Percentiles rank a stretch among this genome's conserved stretches.
These are phyloP conservation scores for Meloidogyne hapla DNA, from an alignment of 1,140 invertebrate species.

Conservation along the genomic window DNA sequence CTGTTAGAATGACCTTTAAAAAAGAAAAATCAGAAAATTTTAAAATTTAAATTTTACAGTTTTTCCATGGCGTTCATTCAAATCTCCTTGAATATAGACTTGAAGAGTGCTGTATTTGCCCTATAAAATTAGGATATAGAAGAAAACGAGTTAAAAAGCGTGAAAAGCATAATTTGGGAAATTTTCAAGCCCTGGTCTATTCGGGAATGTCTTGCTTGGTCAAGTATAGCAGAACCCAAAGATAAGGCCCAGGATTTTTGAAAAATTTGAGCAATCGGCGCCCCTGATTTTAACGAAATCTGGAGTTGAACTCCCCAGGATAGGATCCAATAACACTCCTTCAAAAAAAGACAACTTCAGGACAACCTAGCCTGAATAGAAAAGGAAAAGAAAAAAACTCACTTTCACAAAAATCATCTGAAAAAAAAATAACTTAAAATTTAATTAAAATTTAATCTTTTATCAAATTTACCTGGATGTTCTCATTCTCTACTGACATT, in stretches of 20 bases:
- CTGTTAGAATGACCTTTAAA: slow-evolving; percentile 74
- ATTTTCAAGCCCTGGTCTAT: too few relatives aligned
- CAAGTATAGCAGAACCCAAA: too few relatives aligned
- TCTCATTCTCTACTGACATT: slow-evolving; percentile 1
- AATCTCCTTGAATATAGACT: slow-evolving; percentile 62
- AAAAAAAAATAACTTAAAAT: neutral
- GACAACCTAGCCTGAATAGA: too few relatives aligned
- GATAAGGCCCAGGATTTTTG: too few relatives aligned
- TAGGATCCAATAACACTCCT: too few relatives aligned
- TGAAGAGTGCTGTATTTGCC: slow-evolving; percentile 47
- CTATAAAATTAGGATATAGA: slow-evolving; percentile 7
- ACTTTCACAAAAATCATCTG: slow-evolving; percentile 23
- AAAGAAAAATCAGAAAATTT: neutral
- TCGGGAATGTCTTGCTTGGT: too few relatives aligned
- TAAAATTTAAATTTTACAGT: slow-evolving; percentile 66
- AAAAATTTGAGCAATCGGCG: too few relatives aligned
- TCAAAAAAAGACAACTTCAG: too few relatives aligned
- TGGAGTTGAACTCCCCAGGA: too few relatives aligned
- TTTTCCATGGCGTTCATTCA: slow-evolving; percentile 59
- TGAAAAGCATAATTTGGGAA: too few relatives aligned
- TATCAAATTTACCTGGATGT: neutral
- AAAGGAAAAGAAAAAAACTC: neutral
- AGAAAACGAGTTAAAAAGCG: too few relatives aligned
- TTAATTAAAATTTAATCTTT: neutral
- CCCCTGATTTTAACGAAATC: too few relatives aligned